Evolutionary conservation across 2,113 vertebrate species (phyloP), one percentile per base, ranked within the genome.

Genomic region (Hyla sarda): DNA sequence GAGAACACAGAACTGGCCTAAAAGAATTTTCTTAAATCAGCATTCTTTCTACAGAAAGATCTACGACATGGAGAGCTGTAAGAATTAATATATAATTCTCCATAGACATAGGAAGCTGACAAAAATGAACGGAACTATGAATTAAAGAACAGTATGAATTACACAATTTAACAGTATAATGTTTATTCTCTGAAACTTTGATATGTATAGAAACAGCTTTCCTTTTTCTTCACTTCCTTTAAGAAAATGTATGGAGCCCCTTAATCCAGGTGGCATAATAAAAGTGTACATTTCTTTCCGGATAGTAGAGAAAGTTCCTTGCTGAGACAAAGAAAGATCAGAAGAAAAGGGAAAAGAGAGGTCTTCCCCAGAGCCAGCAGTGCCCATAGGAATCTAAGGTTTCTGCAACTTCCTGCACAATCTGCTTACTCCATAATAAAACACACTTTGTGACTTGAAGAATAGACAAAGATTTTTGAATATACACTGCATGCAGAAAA

Each of bases 211-310:
- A 79, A 79, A 14, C 21, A 11, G 54, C 4, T 56, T 58, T 60
- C 76, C 32, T n/a, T 62, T 8, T 60, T 2, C 54, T 17, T 21
- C 52, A 37, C 50, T 79, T 77, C 21, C 77, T 58, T 54, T 10
- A 80, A 25, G 11, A n/a, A 21, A 80, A 80, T 60, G 17, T 80
- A 37, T 9, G 21, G 1, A 41, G 2, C 56, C 17, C 34, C 58
- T 80, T 62, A 45, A 45, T 60, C 34, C 77, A 80, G 56, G 34
- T 60, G 56, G 54, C 23, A 60, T 56, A 41, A 80, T 80, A 80
- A 80, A 80, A 60, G 25, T 80, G 54, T 16, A 62, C 13, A 41
- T 62, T 37, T 45, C 56, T 60, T 45, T 80, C 77, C 56, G 19
- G 19, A 80, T n/a, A 25, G 13, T 45, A 45, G 23, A 13, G 23